A percentile compares a stretch with the other conserved stretches of the same genome.
Evolutionary conservation across 2,113 vertebrate species (phyloP).

Genomic region (Neotragus moschatus): DNA sequence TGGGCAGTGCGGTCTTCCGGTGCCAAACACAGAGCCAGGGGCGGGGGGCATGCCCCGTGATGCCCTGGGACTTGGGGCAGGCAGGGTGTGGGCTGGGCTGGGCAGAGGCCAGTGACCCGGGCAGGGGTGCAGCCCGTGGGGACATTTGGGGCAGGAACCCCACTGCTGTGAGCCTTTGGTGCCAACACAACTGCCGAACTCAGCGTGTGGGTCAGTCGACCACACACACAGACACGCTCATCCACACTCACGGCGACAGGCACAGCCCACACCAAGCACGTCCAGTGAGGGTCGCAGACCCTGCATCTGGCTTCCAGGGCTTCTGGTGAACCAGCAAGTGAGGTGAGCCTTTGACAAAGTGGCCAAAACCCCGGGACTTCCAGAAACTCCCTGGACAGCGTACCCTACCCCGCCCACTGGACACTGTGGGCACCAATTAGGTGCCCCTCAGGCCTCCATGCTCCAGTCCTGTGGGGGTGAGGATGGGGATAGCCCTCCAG

Average conservation of each 20-base stretch:
- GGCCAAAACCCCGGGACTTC: neutral
- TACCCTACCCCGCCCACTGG: neutral
- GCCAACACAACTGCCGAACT: conserved; percentile 32
- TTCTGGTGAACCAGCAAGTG: neutral
- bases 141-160: neutral
- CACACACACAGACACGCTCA: rapidly evolving
- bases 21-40: conserved; percentile 10
- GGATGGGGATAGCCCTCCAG: neutral
- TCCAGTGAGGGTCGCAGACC: neutral
- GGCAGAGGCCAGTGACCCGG: neutral
- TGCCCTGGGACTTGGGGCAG: rapidly evolving
- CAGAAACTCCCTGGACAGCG: neutral
- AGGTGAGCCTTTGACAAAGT: rapidly evolving
- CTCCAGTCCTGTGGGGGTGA: neutral
- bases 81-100: neutral
- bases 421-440: neutral
- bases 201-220: neutral
- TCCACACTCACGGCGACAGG: rapidly evolving
- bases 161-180: neutral
- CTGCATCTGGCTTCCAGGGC: neutral
- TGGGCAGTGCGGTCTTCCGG: neutral
- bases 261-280: neutral
- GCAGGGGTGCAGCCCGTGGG: rapidly evolving
- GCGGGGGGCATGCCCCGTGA: rapidly evolving
- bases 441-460: neutral